These are phyloP conservation scores for Guaruba guarouba DNA, from an alignment of 2,113 vertebrate species.

Conservation along the genomic window DNA sequence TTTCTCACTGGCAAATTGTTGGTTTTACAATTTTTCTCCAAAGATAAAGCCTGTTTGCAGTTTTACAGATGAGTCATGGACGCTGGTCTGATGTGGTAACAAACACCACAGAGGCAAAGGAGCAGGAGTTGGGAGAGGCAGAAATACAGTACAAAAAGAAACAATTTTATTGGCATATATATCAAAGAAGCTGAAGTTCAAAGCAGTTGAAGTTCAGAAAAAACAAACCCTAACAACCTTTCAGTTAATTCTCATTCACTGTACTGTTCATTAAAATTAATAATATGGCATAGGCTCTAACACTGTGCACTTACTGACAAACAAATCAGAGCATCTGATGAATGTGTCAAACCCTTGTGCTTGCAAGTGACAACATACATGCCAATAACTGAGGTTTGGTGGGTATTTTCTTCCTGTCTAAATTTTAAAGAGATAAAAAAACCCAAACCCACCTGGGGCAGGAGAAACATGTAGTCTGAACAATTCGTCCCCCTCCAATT, in stretches of 20 bases:
- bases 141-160: slow-evolving; percentile 36
- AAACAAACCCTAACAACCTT: background rate
- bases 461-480: background rate
- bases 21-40: background rate
- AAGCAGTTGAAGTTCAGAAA: slow-evolving; percentile 3
- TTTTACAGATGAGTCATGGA: background rate
- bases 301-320: background rate
- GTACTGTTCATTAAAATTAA: background rate
- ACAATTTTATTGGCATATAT: slow-evolving; percentile 39
- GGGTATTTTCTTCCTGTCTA: background rate
- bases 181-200: slow-evolving; percentile 28
- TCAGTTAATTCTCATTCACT: background rate
- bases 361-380: background rate
- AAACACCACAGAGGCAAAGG: background rate
- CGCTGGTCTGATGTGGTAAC: background rate
- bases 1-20: background rate
- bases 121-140: background rate
- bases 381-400: background rate
- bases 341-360: background rate
- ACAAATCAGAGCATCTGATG: background rate
- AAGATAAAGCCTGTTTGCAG: background rate
- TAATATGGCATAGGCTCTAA: background rate
- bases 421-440: background rate
- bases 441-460: background rate
- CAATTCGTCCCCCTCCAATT: background rate